phyloP scores from a whole-genome alignment of 2,888 invertebrate genomes.

The Caenorhabditis sinica region DNA sequence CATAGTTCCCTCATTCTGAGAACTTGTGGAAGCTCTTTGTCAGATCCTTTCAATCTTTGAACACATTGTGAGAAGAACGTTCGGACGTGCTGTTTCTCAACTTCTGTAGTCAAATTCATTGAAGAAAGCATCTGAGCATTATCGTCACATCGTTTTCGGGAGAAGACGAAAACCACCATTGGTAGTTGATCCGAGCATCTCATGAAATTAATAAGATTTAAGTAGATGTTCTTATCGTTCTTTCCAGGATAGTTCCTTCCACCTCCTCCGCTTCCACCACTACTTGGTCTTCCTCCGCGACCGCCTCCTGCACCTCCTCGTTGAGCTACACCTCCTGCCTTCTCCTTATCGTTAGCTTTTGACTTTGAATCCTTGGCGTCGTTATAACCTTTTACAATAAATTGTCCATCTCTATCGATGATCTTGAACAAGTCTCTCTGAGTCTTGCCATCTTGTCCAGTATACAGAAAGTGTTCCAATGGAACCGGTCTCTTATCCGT shows the following conservation, averaged over 20 bases:
- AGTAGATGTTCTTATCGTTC: constrained; percentile 90
- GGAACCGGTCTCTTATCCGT: constrained; percentile 96
- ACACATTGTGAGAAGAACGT: constrained; percentile 93
- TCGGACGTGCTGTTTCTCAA: constrained; percentile 90
- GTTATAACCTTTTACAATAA: constrained; percentile 84
- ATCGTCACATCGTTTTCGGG: constrained; percentile 89
- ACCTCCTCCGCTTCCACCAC: constrained; percentile 35
- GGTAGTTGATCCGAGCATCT: constrained; percentile 91
- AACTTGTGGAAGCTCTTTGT: constrained; percentile 92
- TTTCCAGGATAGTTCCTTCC: constrained; percentile 82
- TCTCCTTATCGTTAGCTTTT: constrained; percentile 33
- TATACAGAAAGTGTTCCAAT: constrained; percentile 91
- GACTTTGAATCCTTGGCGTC: constrained; percentile 73
- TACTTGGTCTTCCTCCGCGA: background rate
- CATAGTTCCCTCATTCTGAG: constrained; percentile 87
- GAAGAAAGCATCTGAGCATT: constrained; percentile 87
- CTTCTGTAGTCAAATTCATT: constrained; percentile 90
- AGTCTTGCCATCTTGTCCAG: constrained; percentile 84
- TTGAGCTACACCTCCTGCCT: constrained; percentile 2
- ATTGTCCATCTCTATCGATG: constrained; percentile 90
- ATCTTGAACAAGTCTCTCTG: constrained; percentile 84
- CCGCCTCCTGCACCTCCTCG: constrained; percentile 1
- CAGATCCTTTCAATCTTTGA: constrained; percentile 90
- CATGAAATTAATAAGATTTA: constrained; percentile 91
- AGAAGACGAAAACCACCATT: constrained; percentile 95